A percentile compares a stretch with the other conserved stretches of the same genome.
Conservation (phyloP, 1,140 invertebrate genomes). For the Neodiprion lecontei region DNA sequence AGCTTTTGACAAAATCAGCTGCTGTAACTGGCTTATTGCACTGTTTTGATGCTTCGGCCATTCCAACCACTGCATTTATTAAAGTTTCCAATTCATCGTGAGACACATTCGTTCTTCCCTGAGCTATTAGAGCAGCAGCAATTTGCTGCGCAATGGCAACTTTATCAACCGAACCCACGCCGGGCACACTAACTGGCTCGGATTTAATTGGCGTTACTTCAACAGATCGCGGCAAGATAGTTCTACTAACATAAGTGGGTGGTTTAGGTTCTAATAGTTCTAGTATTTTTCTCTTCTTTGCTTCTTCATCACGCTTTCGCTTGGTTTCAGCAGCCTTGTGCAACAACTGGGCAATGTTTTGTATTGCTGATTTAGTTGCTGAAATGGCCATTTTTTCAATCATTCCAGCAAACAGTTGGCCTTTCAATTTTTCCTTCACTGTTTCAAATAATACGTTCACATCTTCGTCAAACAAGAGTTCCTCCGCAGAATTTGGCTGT, state of each 20-base stretch:
- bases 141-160: slow-evolving; percentile 79
- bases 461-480: slow-evolving; percentile 72
- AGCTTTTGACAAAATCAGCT: slow-evolving; percentile 60
- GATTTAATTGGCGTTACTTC: slow-evolving; percentile 46
- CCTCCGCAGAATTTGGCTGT: slow-evolving; percentile 75
- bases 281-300: slow-evolving; percentile 46
- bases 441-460: slow-evolving; percentile 81
- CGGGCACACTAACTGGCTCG: slow-evolving; percentile 68
- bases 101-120: slow-evolving; percentile 79
- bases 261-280: slow-evolving; percentile 42
- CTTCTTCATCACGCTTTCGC: slow-evolving; percentile 62
- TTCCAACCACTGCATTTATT: slow-evolving; percentile 76
- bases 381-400: slow-evolving; percentile 69
- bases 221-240: slow-evolving; percentile 39
- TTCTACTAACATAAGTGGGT: slow-evolving; percentile 40
- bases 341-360: slow-evolving; percentile 72
- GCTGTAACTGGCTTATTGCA: slow-evolving; percentile 63
- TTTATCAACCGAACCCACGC: slow-evolving; percentile 73
- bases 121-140: slow-evolving; percentile 74
- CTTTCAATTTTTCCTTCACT: slow-evolving; percentile 84
- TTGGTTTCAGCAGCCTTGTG: slow-evolving; percentile 67
- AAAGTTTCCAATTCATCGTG: slow-evolving; percentile 78
- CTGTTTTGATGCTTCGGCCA: slow-evolving; percentile 67
- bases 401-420: slow-evolving; percentile 78
- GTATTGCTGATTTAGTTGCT: slow-evolving; percentile 67